A percentile compares a stretch with the other conserved stretches of the same genome.
These are phyloP conservation scores for Drosophila kambysellisi DNA, from an alignment of 2,888 invertebrate species.

Conservation along the genomic window DNA sequence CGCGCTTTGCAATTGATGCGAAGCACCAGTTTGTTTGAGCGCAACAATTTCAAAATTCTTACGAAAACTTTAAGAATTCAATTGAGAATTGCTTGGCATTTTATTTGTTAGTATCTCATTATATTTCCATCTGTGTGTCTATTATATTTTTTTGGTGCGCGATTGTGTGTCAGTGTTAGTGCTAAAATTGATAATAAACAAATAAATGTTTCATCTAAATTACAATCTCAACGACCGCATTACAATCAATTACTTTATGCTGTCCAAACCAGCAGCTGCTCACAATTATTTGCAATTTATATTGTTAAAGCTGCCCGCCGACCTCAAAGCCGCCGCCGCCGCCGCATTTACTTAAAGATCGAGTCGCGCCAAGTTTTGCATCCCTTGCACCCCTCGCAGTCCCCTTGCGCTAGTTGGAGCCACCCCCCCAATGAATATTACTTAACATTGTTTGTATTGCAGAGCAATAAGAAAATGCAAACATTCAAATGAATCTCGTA, in stretches of 20 bases:
- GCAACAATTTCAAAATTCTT: constrained; percentile 31
- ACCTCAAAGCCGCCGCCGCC: neutral
- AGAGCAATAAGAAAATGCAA: neutral
- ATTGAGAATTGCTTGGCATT: constrained; percentile 14
- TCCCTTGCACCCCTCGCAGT: constrained; percentile 8
- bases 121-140: neutral
- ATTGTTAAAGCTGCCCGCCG: constrained; percentile 32
- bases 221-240: constrained; percentile 50
- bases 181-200: constrained; percentile 16
- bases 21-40: constrained; percentile 25
- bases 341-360: constrained; percentile 9
- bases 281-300: constrained; percentile 30
- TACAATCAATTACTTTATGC: constrained; percentile 38
- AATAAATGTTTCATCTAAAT: constrained; percentile 39
- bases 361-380: constrained; percentile 4
- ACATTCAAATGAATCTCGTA: constrained; percentile 1
- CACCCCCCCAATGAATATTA: neutral
- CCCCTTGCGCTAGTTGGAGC: neutral
- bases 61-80: constrained; percentile 27
- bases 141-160: constrained; percentile 14
- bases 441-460: neutral
- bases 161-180: neutral
- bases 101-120: constrained; percentile 33
- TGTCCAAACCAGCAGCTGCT: constrained; percentile 16
- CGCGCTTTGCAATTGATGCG: constrained; percentile 29